A percentile compares a stretch with the other conserved stretches of the same genome.
Conservation (phyloP, 2,113 vertebrate genomes). For the Chaenocephalus aceratus region DNA sequence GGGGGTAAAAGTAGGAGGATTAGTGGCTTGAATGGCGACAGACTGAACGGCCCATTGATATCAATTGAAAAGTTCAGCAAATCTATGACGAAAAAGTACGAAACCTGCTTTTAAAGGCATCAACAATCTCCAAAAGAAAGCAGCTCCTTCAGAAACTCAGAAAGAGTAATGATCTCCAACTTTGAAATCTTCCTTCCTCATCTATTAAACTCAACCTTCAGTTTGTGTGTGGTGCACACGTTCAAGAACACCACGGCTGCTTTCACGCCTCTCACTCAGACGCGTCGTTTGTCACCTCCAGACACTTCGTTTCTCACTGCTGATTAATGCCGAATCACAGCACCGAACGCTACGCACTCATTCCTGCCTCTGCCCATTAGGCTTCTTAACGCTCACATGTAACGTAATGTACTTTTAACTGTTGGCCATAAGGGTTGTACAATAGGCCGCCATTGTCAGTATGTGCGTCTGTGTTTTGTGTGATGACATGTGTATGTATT, state of each 20-base stretch:
- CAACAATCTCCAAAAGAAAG: not conserved
- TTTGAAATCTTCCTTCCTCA: conserved; percentile 17
- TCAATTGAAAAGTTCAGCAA: too few relatives aligned
- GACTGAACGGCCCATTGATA: too few relatives aligned
- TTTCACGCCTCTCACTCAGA: conserved; percentile 9
- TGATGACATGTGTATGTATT: too few relatives aligned
- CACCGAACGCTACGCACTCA: too few relatives aligned
- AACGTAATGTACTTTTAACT: too few relatives aligned
- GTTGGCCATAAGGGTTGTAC: too few relatives aligned
- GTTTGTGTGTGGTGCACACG: not conserved
- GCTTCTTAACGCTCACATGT: too few relatives aligned
- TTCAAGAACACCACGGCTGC: not conserved
- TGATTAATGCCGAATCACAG: conserved; percentile 13
- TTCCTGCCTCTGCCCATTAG: too few relatives aligned
- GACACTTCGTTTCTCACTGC: not conserved
- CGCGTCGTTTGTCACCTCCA: conserved; percentile 13
- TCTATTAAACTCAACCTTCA: conserved; percentile 7
- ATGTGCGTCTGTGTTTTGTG: too few relatives aligned
- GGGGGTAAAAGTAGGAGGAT: too few relatives aligned
- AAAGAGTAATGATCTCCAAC: conserved; percentile 22
- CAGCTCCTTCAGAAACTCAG: not conserved
- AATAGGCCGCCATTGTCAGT: too few relatives aligned
- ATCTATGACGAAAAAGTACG: not conserved
- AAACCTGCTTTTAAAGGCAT: not conserved
- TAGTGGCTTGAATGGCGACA: too few relatives aligned